These are phyloP conservation scores for Pachycephala philippinensis DNA, from an alignment of 2,113 vertebrate species.

Conservation along the genomic window DNA sequence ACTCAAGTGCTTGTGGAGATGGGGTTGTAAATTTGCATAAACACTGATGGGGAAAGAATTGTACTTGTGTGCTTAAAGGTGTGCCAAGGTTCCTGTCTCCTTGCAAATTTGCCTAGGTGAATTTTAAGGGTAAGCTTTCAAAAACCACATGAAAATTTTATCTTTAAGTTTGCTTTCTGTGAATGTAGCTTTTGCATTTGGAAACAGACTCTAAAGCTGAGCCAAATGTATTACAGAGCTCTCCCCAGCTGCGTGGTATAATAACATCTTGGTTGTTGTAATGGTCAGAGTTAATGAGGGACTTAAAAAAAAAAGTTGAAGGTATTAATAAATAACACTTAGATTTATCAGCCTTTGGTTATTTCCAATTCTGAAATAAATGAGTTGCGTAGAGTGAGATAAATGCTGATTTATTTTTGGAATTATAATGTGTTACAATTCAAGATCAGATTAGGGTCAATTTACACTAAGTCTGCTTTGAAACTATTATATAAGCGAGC, in stretches of 20 bases:
- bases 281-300: neutral
- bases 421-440: slow-evolving; percentile 40
- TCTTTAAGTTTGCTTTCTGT: neutral
- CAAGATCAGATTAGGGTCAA: slow-evolving; percentile 64
- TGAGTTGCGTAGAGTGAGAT: neutral
- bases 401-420: slow-evolving; percentile 56
- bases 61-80: neutral
- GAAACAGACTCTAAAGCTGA: neutral
- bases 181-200: neutral
- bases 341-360: neutral
- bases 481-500: slow-evolving; percentile 47
- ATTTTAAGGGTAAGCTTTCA: neutral
- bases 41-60: neutral
- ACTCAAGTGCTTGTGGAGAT: neutral
- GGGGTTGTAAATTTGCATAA: neutral
- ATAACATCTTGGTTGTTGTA: neutral
- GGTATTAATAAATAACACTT: neutral
- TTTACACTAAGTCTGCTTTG: slow-evolving; percentile 64
- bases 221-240: neutral
- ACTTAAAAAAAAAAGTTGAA: neutral
- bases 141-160: neutral
- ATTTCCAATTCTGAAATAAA: slow-evolving; percentile 15
- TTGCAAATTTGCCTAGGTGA: neutral
- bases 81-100: neutral
- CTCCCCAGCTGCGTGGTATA: neutral